Evolutionary conservation across 2,888 invertebrate genomes (phyloP), one percentile per base, ranked within the genome.

Genomic region (Limnephilus rhombicus): DNA sequence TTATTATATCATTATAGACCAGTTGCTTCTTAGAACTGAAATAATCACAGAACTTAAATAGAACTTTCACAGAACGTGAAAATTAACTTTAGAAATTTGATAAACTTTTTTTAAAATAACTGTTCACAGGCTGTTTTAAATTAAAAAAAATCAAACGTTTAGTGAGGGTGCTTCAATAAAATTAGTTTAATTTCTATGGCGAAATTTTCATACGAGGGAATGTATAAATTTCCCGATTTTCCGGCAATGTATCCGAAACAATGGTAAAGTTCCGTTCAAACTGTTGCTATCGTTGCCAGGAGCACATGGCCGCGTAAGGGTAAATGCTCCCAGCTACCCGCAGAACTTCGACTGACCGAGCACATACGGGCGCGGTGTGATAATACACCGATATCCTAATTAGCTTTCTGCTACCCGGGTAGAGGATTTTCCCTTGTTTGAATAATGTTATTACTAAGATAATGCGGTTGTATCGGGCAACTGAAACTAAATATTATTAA

Each of bases 341-440:
- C 45, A 29, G 45, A 49, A 86, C 86, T 53, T 86, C 41, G 7
- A 18, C 37, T 45, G 86, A 45, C 49, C 15, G 29, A 41, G 15
- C 41, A n/a, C 86, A 45, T 45, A 86, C 86, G 49, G 45, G 45
- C 15, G 31, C n/a, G 49, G 49, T 86, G 49, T n/a, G 86, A 49
- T 53, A 86, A 49, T 86, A 49, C 31, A 49, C 49, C 49, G 86
- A 49, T 86, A 86, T 86, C 86, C 53, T 86, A 86, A 86, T 86
- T 86, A 86, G 86, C 45, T 86, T 86, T 86, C 29, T 86, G 49
- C 41, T 86, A 24, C 45, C 86, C 86, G 45, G 86, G 31, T 86
- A 29, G 15, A 29, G 53, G 53, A 68, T 68, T 83, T 83, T 37
- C 29, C 13, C 37, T 18, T 83, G 18, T 83, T 83, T 15, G 37